phyloP scores from a whole-genome alignment of 1,140 invertebrate species.

The Trissolcus basalis region DNA sequence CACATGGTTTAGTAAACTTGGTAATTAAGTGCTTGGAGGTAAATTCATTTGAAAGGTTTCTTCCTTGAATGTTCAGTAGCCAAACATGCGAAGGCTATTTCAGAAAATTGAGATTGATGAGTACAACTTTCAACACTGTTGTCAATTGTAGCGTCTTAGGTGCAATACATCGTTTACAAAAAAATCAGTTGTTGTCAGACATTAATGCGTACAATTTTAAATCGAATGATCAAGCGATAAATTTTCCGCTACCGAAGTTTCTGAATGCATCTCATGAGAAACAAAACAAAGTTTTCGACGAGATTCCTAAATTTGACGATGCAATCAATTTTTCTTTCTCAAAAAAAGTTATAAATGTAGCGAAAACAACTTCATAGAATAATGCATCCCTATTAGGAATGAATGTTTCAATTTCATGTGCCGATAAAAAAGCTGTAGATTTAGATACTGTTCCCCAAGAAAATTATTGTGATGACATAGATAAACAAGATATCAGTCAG shows the following conservation, averaged over 20 bases:
- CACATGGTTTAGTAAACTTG: constrained; percentile 32
- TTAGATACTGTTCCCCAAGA: constrained; percentile 1
- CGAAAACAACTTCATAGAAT: constrained; percentile 14
- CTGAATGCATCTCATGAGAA: constrained; percentile 33
- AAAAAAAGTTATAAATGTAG: constrained; percentile 4
- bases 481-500: constrained; percentile 8
- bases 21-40: constrained; percentile 16
- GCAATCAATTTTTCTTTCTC: constrained; percentile 20
- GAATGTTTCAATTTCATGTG: constrained; percentile 7
- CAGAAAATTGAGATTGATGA: not conserved
- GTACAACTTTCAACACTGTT: not conserved
- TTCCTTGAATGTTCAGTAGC: constrained; percentile 24
- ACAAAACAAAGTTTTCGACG: constrained; percentile 18
- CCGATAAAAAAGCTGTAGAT: constrained; percentile 14
- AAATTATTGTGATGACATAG: constrained; percentile 16
- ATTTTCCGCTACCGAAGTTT: constrained; percentile 33
- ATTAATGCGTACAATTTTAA: constrained; percentile 9
- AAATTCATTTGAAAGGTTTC: constrained; percentile 12
- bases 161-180: not conserved
- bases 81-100: constrained; percentile 27
- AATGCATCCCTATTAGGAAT: constrained; percentile 6
- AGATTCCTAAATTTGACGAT: constrained; percentile 17
- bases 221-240: not conserved
- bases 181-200: not conserved
- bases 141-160: constrained; percentile 1